Evolutionary conservation across 53 echinoderm and acorn worm species (phyloP).

Genomic region (Antedon mediterranea): DNA sequence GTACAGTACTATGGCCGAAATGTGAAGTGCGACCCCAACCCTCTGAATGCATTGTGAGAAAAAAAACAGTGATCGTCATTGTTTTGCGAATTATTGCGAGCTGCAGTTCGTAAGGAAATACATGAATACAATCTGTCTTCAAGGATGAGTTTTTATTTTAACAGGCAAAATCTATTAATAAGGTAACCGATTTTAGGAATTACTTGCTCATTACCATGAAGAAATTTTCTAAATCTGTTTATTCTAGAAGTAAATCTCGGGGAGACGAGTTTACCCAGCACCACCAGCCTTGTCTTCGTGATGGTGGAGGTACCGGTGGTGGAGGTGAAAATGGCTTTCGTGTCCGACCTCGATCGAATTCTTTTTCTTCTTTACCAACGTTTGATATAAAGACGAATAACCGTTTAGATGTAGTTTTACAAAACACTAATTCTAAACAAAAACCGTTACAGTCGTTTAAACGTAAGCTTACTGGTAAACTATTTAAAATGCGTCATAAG

Average conservation of each 20-base stretch:
- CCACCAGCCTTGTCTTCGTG: not conserved
- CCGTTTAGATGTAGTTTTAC: not conserved
- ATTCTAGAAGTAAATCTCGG: not conserved
- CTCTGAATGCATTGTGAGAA: too few relatives aligned
- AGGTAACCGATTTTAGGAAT: not conserved
- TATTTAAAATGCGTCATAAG: not conserved
- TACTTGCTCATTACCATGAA: not conserved
- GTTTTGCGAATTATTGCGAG: too few relatives aligned
- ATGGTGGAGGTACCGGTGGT: not conserved
- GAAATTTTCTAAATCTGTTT: not conserved
- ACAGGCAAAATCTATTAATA: not conserved
- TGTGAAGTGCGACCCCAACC: too few relatives aligned
- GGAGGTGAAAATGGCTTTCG: not conserved
- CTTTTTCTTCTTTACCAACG: not conserved
- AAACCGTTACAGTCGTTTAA: not conserved
- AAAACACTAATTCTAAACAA: not conserved
- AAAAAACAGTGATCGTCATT: too few relatives aligned
- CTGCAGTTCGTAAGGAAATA: too few relatives aligned
- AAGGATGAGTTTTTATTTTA: too few relatives aligned
- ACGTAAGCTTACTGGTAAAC: not conserved
- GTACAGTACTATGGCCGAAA: too few relatives aligned
- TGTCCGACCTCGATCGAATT: not conserved
- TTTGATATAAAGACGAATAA: not conserved
- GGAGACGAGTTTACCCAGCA: not conserved
- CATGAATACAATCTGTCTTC: too few relatives aligned